A percentile compares a stretch with the other conserved stretches of the same genome.
phyloP scores from a whole-genome alignment of 2,797 vertebrate genomes.

The Meriones psammophilus region DNA sequence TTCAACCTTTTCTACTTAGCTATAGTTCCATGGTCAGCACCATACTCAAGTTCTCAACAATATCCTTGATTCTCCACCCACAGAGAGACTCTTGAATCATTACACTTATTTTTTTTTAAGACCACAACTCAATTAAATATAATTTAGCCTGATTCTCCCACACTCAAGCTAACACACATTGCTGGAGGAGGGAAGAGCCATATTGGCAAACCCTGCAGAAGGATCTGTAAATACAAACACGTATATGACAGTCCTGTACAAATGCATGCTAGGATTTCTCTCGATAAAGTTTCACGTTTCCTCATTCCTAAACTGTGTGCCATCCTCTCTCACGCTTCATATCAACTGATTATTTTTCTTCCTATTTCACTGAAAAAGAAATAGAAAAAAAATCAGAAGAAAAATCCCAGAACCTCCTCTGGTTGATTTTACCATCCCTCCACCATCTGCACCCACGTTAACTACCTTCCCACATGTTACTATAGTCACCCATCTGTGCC shows the following conservation, averaged over 20 bases:
- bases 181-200: background rate
- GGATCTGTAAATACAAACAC: background rate
- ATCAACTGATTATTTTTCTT: slow-evolving; percentile 16
- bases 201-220: background rate
- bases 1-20: background rate
- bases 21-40: background rate
- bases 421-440: slow-evolving; percentile 65
- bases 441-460: slow-evolving; percentile 70
- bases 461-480: slow-evolving; percentile 77
- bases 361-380: slow-evolving; percentile 54
- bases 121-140: slow-evolving; percentile 61
- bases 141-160: slow-evolving; percentile 55
- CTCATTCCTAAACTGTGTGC: background rate
- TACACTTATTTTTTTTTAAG: slow-evolving; percentile 56
- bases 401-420: slow-evolving; percentile 71
- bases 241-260: background rate
- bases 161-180: slow-evolving; percentile 28
- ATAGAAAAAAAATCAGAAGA: slow-evolving; percentile 45
- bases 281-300: slow-evolving; percentile 14
- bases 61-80: background rate
- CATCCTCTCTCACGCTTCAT: background rate
- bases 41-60: background rate
- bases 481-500: slow-evolving; percentile 78
- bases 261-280: background rate
- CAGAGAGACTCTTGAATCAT: slow-evolving; percentile 1